Conservation (phyloP, 2,113 vertebrate species). For the Bufo gargarizans region DNA sequence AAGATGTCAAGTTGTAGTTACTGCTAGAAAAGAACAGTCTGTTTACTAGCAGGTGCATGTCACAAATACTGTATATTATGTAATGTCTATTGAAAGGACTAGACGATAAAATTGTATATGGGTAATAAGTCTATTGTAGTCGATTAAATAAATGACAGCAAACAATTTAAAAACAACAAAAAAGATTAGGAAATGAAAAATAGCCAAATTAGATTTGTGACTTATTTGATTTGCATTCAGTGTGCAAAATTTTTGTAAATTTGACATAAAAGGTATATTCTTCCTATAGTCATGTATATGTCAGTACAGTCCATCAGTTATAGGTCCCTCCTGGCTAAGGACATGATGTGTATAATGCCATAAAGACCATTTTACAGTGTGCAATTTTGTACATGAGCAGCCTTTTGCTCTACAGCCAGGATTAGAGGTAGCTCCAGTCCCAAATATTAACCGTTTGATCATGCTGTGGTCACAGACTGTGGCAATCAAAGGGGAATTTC, state of each 20-base stretch:
- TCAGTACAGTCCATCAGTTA: too few relatives aligned
- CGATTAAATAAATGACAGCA: not conserved
- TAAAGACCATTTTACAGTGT: too few relatives aligned
- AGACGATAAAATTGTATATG: not conserved
- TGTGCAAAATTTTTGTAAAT: not conserved
- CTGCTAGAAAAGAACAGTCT: not conserved
- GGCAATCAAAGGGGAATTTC: too few relatives aligned
- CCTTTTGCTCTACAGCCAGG: too few relatives aligned
- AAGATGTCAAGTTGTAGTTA: not conserved
- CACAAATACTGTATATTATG: not conserved
- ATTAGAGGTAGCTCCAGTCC: too few relatives aligned
- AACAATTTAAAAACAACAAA: too few relatives aligned
- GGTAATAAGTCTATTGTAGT: not conserved
- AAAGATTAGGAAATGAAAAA: not conserved
- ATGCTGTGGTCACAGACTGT: too few relatives aligned
- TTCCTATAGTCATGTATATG: too few relatives aligned
- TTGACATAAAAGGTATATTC: not conserved
- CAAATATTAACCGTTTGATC: too few relatives aligned
- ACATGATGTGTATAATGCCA: too few relatives aligned
- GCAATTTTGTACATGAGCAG: too few relatives aligned
- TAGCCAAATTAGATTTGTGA: not conserved
- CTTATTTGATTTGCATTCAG: not conserved
- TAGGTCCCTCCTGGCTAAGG: too few relatives aligned
- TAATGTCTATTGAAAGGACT: not conserved
- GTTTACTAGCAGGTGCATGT: not conserved